phyloP scores from a whole-genome alignment of 2,797 vertebrate genomes.

The Pipistrellus kuhlii region DNA sequence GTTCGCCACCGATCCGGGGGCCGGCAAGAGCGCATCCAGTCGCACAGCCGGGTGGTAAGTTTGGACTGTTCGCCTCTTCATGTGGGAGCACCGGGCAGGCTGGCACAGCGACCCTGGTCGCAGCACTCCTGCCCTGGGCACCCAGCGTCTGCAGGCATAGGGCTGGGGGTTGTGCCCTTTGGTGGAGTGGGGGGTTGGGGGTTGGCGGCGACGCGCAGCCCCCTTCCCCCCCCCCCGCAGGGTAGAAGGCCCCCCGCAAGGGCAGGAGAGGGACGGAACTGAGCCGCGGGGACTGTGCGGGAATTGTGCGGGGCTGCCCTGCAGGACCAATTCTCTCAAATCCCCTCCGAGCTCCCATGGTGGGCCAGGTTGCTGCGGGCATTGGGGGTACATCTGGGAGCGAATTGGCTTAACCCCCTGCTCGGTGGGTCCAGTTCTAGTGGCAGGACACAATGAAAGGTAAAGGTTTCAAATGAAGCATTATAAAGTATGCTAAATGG shows the following conservation, averaged over 20 bases:
- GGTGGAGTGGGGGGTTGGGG: background rate
- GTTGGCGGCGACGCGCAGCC: background rate
- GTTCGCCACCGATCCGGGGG: background rate
- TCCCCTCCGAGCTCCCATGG: too few relatives aligned
- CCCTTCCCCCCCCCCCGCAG: rapidly evolving
- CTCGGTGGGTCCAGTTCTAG: background rate
- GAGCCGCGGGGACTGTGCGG: background rate
- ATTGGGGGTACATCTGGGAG: background rate
- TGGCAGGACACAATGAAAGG: background rate
- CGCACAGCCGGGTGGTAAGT: slow-evolving; percentile 11
- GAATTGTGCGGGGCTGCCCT: background rate
- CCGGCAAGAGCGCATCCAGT: background rate
- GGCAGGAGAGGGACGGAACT: background rate
- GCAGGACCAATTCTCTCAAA: background rate
- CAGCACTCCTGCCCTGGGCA: background rate
- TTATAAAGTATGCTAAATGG: background rate
- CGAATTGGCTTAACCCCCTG: background rate
- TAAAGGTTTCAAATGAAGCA: background rate
- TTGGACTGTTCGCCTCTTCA: background rate
- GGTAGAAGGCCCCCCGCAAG: background rate
- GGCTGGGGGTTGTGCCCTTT: background rate
- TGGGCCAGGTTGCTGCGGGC: background rate
- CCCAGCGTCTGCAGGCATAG: background rate
- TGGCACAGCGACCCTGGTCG: background rate
- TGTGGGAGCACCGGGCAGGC: background rate